Conservation (phyloP, 2,888 invertebrate species). For the Linyphia triangularis region DNA sequence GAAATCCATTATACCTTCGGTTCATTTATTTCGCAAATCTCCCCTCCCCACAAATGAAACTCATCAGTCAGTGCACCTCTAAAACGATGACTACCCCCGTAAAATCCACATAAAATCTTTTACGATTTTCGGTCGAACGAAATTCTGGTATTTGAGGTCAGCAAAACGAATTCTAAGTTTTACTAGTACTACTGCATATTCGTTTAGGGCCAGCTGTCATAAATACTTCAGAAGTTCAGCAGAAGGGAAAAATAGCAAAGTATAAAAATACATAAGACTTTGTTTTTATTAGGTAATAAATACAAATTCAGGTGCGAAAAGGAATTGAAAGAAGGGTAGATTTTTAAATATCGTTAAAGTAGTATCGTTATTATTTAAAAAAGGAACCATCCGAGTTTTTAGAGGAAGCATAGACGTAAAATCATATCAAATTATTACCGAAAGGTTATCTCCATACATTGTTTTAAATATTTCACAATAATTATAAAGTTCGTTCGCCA, state of each 20-base stretch:
- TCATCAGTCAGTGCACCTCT: slow-evolving; percentile 1
- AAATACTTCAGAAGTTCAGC: neutral
- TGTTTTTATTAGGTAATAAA: slow-evolving; percentile 1
- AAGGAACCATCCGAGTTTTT: no score
- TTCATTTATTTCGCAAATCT: slow-evolving; percentile 24
- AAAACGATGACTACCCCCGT: neutral
- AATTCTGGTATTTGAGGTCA: slow-evolving; percentile 1
- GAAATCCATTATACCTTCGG: no score
- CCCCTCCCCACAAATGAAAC: neutral
- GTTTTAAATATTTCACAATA: no score
- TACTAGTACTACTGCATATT: neutral
- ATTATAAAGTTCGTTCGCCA: no score
- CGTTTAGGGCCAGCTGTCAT: neutral
- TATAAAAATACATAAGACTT: neutral
- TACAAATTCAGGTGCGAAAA: neutral
- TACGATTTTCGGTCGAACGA: neutral
- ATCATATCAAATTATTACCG: no score
- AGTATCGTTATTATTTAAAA: no score
- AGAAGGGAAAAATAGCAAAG: neutral
- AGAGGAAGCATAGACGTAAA: no score
- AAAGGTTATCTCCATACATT: no score
- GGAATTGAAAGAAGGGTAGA: neutral
- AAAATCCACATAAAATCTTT: slow-evolving; percentile 25
- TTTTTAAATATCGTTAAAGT: no score
- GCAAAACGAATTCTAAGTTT: neutral